Conservation (phyloP, 2,797 vertebrate species). For the Enteromius viviparus region DNA sequence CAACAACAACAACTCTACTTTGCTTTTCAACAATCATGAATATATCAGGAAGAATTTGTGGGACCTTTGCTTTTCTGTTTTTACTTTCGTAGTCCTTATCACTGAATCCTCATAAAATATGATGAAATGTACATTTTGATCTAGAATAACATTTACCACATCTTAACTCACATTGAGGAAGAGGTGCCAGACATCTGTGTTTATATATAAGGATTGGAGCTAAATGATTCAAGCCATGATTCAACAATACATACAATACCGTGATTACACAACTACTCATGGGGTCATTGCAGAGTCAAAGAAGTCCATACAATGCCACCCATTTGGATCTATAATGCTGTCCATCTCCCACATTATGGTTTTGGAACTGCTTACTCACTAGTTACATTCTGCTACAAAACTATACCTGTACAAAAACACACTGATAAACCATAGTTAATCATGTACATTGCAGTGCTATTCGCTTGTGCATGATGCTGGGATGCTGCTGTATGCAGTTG, state of each 20-base stretch:
- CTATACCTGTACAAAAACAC: background rate
- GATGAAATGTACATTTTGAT: background rate
- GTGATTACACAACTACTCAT: background rate
- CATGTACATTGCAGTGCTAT: background rate
- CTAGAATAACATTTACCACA: constrained; percentile 3
- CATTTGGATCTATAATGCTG: constrained; percentile 3
- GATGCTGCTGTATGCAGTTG: background rate
- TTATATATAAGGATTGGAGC: constrained; percentile 6
- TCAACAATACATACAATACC: background rate
- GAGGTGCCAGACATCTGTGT: constrained; percentile 13
- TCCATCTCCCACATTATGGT: background rate
- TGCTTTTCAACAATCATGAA: constrained; percentile 12
- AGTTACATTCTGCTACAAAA: background rate
- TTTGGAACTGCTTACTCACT: background rate
- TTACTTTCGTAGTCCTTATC: background rate
- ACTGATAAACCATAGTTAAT: background rate
- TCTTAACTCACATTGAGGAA: background rate
- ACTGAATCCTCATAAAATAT: background rate
- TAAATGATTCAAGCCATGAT: background rate
- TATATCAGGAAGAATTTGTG: background rate
- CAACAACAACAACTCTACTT: constrained; percentile 40
- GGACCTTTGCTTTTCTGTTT: constrained; percentile 17
- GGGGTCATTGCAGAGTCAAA: constrained; percentile 2
- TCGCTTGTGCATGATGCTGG: background rate
- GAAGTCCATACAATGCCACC: background rate